Evolutionary conservation across 92 coral and sea anemone genomes (phyloP).

Genomic region (Montipora capitata): DNA sequence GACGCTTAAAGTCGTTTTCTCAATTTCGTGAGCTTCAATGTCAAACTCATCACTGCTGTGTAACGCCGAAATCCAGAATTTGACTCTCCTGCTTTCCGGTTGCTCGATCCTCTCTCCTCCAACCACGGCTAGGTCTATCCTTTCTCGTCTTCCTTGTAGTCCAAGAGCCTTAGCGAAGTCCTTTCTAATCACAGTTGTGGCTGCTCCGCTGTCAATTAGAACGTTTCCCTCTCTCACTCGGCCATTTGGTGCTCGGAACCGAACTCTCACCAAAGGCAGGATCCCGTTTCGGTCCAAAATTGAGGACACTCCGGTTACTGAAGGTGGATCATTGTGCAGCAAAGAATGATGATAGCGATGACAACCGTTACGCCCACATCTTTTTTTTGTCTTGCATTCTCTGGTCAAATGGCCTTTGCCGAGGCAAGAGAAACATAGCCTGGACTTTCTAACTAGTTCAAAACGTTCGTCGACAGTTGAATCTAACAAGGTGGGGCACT

Average conservation of each 20-base stretch:
- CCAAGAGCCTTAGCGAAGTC: conserved; percentile 70
- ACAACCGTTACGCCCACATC: conserved; percentile 60
- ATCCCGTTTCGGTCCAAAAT: conserved; percentile 46
- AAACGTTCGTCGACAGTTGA: conserved; percentile 29
- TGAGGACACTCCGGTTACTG: conserved; percentile 42
- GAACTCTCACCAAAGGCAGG: conserved; percentile 72
- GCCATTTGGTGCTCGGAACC: conserved; percentile 68
- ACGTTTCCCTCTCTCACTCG: conserved; percentile 61
- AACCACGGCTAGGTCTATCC: conserved; percentile 61
- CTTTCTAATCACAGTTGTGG: conserved; percentile 65
- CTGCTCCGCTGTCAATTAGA: conserved; percentile 77
- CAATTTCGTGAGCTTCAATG: conserved; percentile 52
- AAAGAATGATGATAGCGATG: conserved; percentile 56
- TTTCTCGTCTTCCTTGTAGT: conserved; percentile 61
- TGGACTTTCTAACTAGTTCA: not conserved
- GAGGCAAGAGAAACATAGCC: conserved; percentile 24
- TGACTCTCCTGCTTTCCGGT: conserved; percentile 58
- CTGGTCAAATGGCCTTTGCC: conserved; percentile 40
- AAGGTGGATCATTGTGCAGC: conserved; percentile 51
- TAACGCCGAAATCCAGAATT: conserved; percentile 63
- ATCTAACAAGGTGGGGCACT: conserved; percentile 45
- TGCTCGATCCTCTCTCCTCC: conserved; percentile 67
- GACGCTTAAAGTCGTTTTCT: conserved; percentile 42
- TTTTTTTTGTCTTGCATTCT: conserved; percentile 60
- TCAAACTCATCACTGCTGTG: conserved; percentile 36